Evolutionary conservation across 2,888 invertebrate species (phyloP).

Genomic region (Eupeodes latifasciatus): DNA sequence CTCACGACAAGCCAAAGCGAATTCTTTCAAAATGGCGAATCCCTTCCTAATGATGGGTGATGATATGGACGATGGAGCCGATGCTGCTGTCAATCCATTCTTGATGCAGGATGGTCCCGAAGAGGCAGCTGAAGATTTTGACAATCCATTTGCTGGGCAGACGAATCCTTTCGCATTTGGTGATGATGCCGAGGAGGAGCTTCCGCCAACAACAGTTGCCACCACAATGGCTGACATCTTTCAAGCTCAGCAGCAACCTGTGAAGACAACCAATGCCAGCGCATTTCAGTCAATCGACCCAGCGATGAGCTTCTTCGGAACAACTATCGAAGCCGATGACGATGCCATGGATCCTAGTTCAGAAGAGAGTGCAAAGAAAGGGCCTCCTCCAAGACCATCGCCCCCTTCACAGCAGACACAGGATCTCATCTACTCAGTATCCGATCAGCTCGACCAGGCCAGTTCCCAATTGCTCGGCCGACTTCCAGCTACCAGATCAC

Average conservation of each 20-base stretch:
- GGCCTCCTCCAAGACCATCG: constrained; percentile 85
- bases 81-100: constrained; percentile 87
- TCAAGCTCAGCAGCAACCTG: constrained; percentile 46
- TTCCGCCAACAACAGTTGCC: constrained; percentile 66
- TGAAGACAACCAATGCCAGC: constrained; percentile 39
- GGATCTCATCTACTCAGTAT: constrained; percentile 93
- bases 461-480: constrained; percentile 93
- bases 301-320: constrained; percentile 84
- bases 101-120: constrained; percentile 85
- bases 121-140: constrained; percentile 84
- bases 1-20: not conserved
- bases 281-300: constrained; percentile 79
- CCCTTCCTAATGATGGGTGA: constrained; percentile 92
- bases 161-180: constrained; percentile 89
- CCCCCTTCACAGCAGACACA: constrained; percentile 92
- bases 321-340: constrained; percentile 84
- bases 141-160: constrained; percentile 88
- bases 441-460: constrained; percentile 94
- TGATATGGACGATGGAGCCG: constrained; percentile 85
- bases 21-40: constrained; percentile 88
- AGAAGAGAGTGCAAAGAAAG: constrained; percentile 79
- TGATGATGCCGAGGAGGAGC: constrained; percentile 80
- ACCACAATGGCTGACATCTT: constrained; percentile 73
- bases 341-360: constrained; percentile 80
- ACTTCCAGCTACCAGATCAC: constrained; percentile 93